Evolutionary conservation across 2,888 invertebrate species (phyloP).

Genomic region (Caenorhabditis plicata): DNA sequence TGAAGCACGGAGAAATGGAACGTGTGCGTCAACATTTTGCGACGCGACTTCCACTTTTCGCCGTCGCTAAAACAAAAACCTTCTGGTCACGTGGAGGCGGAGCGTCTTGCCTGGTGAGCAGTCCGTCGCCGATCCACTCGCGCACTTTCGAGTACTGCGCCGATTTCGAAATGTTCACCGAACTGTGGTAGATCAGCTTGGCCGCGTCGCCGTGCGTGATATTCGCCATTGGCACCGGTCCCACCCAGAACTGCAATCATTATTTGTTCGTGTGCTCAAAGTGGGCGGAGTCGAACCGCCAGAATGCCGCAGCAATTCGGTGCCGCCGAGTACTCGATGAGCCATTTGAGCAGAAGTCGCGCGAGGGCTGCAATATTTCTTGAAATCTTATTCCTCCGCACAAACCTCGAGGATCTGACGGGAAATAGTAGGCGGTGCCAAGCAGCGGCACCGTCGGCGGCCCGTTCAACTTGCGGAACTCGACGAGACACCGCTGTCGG

Average conservation of each 20-base stretch:
- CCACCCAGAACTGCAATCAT: slow-evolving; percentile 31
- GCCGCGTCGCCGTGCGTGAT: slow-evolving; percentile 33
- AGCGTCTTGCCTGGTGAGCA: slow-evolving; percentile 66
- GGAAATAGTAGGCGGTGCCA: neutral
- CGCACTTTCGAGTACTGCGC: slow-evolving; percentile 66
- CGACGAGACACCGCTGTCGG: neutral
- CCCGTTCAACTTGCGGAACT: neutral
- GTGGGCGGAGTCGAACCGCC: neutral
- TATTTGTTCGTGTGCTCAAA: neutral
- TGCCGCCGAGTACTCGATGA: slow-evolving; percentile 1
- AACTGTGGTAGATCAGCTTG: slow-evolving; percentile 56
- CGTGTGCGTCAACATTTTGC: slow-evolving; percentile 69
- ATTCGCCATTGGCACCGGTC: slow-evolving; percentile 41
- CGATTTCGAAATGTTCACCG: slow-evolving; percentile 65
- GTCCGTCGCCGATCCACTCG: slow-evolving; percentile 69
- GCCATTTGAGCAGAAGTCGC: slow-evolving; percentile 1
- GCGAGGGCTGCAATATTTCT: neutral
- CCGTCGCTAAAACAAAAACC: slow-evolving; percentile 65
- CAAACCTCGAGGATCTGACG: too few relatives aligned
- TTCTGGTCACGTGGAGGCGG: too few relatives aligned
- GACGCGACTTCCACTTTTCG: slow-evolving; percentile 67
- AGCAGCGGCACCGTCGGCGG: neutral
- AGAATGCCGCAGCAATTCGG: slow-evolving; percentile 5
- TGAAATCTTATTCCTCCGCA: too few relatives aligned
- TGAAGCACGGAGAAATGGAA: slow-evolving; percentile 70